These are phyloP conservation scores for Cepphus grylle DNA, from an alignment of 2,113 vertebrate genomes.

Conservation along the genomic window DNA sequence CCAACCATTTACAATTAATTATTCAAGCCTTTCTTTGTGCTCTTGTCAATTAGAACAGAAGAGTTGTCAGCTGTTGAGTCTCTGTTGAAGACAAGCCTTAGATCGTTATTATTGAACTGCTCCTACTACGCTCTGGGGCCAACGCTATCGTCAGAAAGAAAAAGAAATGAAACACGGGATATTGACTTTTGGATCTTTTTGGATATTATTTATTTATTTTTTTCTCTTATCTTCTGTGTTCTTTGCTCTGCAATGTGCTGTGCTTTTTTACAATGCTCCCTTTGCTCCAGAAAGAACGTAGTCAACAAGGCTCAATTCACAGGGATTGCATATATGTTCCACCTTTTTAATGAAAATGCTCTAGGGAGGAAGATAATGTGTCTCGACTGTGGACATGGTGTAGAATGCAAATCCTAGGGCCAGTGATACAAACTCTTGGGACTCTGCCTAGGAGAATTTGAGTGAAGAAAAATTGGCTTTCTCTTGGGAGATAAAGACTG, in stretches of 20 bases:
- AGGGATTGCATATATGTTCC: background rate
- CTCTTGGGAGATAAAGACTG: conserved; percentile 24
- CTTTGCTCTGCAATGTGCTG: background rate
- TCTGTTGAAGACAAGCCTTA: conserved; percentile 45
- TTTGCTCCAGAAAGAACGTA: background rate
- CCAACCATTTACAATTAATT: conserved; percentile 31
- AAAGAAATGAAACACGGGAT: background rate
- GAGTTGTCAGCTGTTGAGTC: conserved; percentile 48
- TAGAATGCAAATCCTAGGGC: background rate
- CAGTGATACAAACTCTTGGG: background rate
- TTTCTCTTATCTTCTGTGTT: background rate
- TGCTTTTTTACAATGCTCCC: background rate
- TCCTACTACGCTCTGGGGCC: conserved; percentile 4
- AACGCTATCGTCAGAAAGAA: conserved; percentile 11
- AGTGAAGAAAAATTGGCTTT: conserved; percentile 3
- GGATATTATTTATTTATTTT: background rate
- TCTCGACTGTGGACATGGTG: background rate
- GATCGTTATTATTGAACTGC: conserved; percentile 72
- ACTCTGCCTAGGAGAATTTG: background rate
- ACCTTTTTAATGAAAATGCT: background rate
- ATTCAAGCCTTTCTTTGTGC: conserved; percentile 56
- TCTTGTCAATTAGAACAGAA: conserved; percentile 70
- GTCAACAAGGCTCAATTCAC: background rate
- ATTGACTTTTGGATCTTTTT: conserved; percentile 17
- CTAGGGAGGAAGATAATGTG: background rate